Conservation (phyloP, 2,888 invertebrate genomes). For the Siphlonurus alternatus region DNA sequence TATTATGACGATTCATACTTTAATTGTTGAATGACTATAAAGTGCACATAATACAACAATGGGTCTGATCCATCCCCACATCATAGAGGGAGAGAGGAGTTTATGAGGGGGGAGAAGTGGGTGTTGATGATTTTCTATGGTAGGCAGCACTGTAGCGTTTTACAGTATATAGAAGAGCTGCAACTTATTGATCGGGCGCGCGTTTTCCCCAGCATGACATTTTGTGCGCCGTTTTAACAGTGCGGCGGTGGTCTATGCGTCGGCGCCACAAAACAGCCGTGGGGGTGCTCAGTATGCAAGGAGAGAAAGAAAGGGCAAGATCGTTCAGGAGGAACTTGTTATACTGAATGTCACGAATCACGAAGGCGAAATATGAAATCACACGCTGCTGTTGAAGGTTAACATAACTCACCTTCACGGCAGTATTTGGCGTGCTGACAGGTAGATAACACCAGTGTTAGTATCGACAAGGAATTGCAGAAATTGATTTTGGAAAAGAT, state of each 20-base stretch:
- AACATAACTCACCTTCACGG: too few relatives aligned
- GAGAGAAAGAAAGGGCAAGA: neutral
- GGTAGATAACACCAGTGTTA: too few relatives aligned
- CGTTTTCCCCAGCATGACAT: neutral
- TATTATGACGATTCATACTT: too few relatives aligned
- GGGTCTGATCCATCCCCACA: too few relatives aligned
- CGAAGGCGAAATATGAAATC: too few relatives aligned
- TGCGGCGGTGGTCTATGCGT: neutral
- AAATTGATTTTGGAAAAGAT: too few relatives aligned
- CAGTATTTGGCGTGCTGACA: too few relatives aligned
- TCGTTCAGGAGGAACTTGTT: neutral
- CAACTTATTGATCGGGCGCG: neutral
- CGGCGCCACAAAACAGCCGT: neutral
- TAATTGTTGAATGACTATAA: too few relatives aligned
- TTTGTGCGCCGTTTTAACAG: neutral
- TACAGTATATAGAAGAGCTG: neutral
- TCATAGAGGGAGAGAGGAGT: neutral
- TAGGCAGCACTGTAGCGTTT: neutral
- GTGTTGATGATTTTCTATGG: too few relatives aligned
- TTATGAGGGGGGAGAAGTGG: neutral
- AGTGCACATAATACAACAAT: too few relatives aligned
- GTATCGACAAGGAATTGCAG: too few relatives aligned
- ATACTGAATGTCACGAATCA: neutral
- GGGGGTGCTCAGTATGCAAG: neutral
- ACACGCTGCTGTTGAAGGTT: too few relatives aligned